Evolutionary conservation across 1,140 invertebrate genomes (phyloP).

Genomic region (Lucilia sericata): DNA sequence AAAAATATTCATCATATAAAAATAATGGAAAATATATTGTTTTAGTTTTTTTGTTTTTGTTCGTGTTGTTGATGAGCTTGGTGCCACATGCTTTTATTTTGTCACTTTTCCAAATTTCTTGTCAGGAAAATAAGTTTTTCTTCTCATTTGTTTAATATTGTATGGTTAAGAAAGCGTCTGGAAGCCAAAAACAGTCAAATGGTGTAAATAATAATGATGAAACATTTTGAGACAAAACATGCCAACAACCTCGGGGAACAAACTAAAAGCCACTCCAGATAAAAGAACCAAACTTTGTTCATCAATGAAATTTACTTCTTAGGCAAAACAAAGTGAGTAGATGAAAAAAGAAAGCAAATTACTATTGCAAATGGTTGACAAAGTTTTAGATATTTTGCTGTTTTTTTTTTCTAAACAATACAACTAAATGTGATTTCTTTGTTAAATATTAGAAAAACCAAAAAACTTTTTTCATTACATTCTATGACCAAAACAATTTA

Average conservation of each 20-base stretch:
- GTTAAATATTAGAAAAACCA: background rate
- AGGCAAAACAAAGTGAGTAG: constrained; percentile 7
- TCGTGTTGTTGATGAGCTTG: background rate
- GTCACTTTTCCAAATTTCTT: background rate
- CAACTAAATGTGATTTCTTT: background rate
- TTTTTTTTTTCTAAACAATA: too few relatives aligned
- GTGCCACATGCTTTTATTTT: constrained; percentile 30
- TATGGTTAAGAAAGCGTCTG: background rate
- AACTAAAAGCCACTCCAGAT: constrained; percentile 16
- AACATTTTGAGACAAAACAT: constrained; percentile 36
- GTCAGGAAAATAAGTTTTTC: background rate
- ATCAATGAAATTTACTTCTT: background rate
- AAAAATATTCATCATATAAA: constrained; percentile 28
- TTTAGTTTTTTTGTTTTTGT: background rate
- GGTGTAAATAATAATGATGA: constrained; percentile 39
- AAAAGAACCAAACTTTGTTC: background rate
- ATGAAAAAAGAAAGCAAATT: background rate
- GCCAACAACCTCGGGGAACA: constrained; percentile 14
- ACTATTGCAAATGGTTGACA: background rate
- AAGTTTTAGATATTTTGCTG: background rate
- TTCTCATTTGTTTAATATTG: background rate
- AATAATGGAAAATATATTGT: constrained; percentile 38
- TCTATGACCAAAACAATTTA: background rate
- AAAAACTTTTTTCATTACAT: background rate
- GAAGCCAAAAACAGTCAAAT: background rate